Evolutionary conservation across 1,140 invertebrate species (phyloP).

Genomic region (Laodelphax striatellus): DNA sequence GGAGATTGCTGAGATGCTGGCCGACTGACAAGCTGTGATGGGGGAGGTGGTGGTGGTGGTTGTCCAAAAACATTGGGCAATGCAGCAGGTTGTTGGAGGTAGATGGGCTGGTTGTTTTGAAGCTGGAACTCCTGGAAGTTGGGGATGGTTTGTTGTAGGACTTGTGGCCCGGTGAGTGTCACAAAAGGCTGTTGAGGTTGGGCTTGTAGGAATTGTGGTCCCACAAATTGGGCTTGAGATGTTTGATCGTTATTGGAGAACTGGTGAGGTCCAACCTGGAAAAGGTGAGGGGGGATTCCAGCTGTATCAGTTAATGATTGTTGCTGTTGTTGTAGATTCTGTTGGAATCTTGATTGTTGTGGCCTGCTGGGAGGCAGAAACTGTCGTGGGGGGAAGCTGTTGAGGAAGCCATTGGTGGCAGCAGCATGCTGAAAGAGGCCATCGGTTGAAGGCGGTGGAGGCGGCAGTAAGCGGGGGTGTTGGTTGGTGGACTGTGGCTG

Average conservation of each 20-base stretch:
- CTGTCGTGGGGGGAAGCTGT: constrained; percentile 3
- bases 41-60: not conserved
- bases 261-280: constrained; percentile 2
- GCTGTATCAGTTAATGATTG: not conserved
- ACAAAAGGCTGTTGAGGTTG: not conserved
- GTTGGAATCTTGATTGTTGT: not conserved
- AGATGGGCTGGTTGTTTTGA: not conserved
- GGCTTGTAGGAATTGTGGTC: constrained; percentile 1
- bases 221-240: not conserved
- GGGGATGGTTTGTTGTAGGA: not conserved
- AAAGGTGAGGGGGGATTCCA: not conserved
- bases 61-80: not conserved
- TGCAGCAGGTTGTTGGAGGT: constrained; percentile 7
- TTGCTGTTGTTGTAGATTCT: not conserved
- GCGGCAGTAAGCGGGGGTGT: constrained; percentile 6
- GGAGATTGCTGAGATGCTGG: not conserved
- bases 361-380: constrained; percentile 1
- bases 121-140: constrained; percentile 7
- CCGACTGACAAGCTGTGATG: constrained; percentile 5
- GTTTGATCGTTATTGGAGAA: not conserved
- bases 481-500: not conserved
- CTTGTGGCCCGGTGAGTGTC: not conserved
- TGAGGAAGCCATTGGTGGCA: constrained; percentile 6
- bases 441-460: constrained; percentile 3
- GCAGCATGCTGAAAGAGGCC: not conserved